Evolutionary conservation across 2,797 vertebrate species (phyloP), one percentile per base, ranked within the genome.

Genomic region (Pangasius krempfi): DNA sequence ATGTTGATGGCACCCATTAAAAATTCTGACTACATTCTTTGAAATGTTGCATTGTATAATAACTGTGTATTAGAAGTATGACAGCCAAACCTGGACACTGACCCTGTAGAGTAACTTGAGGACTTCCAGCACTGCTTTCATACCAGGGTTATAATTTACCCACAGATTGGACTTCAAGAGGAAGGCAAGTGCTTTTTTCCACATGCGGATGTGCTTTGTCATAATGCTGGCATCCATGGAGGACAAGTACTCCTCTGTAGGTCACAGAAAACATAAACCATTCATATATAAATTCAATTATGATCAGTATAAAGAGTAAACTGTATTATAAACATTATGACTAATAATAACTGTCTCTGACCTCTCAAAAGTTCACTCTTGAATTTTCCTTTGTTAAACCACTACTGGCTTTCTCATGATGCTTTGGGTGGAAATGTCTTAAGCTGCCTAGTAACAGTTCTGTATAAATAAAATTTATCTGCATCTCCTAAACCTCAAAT

Each of bases 61-160:
- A 20, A 18, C 72, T 52, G 73, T 76, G 44, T 76, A n/a, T 76
- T 27, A 75, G 5, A 79, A 79, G n/a, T 20, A 54, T 52, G 20
- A 81, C 5, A 2, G 10, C 62, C 7, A 66, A 33, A 60, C 8
- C 1, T 30, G n/a, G 62, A 90, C 33, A 91, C 94, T 93, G 73
- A 96, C 96, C 90, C 91, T 95, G 93, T 94, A 93, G 62, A 96
- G 93, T 0, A 93, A 90, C 90, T 95, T 95, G 84, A 96, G 94
- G 79, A 47, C 91, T 18, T 94, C 73, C 89, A 95, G 90, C 82
- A 95, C 40, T 62, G 80, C 89, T 92, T 64, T 95, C 82, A 95
- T 86, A 54, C 85, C 89, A 4, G 76, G 91, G 87, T 88, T 91
- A 90, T 92, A 93, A 58, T 90, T 89, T 16, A 0, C 0, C 76